phyloP scores from a whole-genome alignment of 1,140 invertebrate species.

The Neotoxoptera formosana region DNA sequence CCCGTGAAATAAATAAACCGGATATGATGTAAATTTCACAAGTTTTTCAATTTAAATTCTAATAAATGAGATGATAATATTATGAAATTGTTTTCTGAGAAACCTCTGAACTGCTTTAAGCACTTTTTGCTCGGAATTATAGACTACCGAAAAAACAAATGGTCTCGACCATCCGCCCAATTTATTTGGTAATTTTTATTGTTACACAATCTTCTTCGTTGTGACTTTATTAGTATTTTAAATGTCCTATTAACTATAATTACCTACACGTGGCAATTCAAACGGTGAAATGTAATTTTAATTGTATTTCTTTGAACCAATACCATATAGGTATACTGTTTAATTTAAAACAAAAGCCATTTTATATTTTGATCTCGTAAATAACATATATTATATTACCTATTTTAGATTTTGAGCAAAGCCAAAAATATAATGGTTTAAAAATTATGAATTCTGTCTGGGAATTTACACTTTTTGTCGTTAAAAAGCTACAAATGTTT shows the following conservation, averaged over 20 bases:
- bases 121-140: not conserved
- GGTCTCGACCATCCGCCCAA: not conserved
- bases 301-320: not conserved
- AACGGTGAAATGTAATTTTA: not conserved
- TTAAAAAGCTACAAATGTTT: not conserved
- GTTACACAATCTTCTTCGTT: not conserved
- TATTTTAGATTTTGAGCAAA: not conserved
- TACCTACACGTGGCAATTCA: not conserved
- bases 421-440: not conserved
- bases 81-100: not conserved
- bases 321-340: not conserved
- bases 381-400: not conserved
- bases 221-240: not conserved
- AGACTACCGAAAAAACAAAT: not conserved
- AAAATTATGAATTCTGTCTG: not conserved
- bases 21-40: not conserved
- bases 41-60: not conserved
- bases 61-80: conserved; percentile 12
- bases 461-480: not conserved
- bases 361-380: not conserved
- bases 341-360: not conserved
- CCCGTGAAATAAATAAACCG: not conserved
- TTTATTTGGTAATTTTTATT: conserved; percentile 9
- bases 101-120: not conserved
- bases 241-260: not conserved